These are phyloP conservation scores for Muraenolepis orangiensis DNA, from an alignment of 2,797 vertebrate genomes.

Conservation along the genomic window DNA sequence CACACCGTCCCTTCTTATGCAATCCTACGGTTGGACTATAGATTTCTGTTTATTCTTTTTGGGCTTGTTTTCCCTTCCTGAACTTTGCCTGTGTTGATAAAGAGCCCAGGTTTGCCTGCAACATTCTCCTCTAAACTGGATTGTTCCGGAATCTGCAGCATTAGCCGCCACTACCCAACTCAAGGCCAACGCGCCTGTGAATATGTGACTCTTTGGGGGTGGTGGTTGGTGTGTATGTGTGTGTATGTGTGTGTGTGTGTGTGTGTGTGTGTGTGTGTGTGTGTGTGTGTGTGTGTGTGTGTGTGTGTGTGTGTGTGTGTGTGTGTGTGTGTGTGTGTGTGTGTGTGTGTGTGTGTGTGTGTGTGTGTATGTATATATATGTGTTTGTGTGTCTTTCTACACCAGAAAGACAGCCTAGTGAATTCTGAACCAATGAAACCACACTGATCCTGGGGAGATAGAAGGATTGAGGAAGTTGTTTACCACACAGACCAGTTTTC, in stretches of 20 bases:
- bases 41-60: not conserved
- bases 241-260: slow-evolving; percentile 21
- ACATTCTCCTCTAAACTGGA: slow-evolving; percentile 59
- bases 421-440: too few relatives aligned
- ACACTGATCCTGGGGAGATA: too few relatives aligned
- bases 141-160: slow-evolving; percentile 48
- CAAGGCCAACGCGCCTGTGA: slow-evolving; percentile 42
- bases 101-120: slow-evolving; percentile 24
- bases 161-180: slow-evolving; percentile 5
- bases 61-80: slow-evolving; percentile 28
- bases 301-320: slow-evolving; percentile 1
- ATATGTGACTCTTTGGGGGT: not conserved
- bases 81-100: slow-evolving; percentile 67
- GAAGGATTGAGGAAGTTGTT: too few relatives aligned
- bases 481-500: too few relatives aligned
- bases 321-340: slow-evolving; percentile 23
- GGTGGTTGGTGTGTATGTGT: too few relatives aligned
- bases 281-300: slow-evolving; percentile 20
- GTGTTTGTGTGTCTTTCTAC: too few relatives aligned
- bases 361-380: too few relatives aligned
- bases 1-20: slow-evolving; percentile 8
- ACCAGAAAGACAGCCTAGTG: not conserved
- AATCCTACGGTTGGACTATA: slow-evolving; percentile 27
- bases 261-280: slow-evolving; percentile 7
- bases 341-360: slow-evolving; percentile 5